Evolutionary conservation across 1,140 invertebrate species (phyloP).

Genomic region (Proctacanthus coquilletti): DNA sequence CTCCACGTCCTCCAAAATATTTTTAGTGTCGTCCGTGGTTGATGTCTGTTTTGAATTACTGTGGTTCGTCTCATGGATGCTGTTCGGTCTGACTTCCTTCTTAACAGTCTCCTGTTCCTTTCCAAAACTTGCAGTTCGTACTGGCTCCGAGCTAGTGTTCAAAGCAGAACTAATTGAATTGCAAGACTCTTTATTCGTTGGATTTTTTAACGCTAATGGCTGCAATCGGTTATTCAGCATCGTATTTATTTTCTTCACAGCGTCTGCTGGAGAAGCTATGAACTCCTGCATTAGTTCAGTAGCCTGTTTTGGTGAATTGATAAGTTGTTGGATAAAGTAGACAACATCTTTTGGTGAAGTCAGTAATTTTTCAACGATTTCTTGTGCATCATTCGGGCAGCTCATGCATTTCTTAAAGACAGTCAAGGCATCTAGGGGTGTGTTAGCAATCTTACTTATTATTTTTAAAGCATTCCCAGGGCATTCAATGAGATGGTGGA

Average conservation of each 20-base stretch:
- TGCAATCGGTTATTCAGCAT: constrained; percentile 25
- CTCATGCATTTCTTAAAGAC: constrained; percentile 31
- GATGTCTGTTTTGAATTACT: not conserved
- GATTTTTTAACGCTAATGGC: too few relatives aligned
- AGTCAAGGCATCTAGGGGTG: constrained; percentile 28
- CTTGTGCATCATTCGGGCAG: constrained; percentile 26
- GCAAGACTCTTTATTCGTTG: not conserved
- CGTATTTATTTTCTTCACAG: constrained; percentile 22
- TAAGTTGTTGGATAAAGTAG: constrained; percentile 26
- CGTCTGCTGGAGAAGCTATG: constrained; percentile 28
- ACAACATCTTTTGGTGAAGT: constrained; percentile 28
- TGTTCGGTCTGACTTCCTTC: not conserved
- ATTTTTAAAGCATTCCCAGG: constrained; percentile 28
- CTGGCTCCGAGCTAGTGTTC: not conserved
- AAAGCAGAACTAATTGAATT: constrained; percentile 2
- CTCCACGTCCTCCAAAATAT: constrained; percentile 3
- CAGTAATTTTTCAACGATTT: constrained; percentile 28
- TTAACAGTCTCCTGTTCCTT: not conserved
- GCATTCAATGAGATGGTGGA: constrained; percentile 26
- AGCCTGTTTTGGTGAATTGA: constrained; percentile 27
- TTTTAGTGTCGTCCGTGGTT: not conserved
- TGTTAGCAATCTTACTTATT: constrained; percentile 30
- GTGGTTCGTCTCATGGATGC: not conserved
- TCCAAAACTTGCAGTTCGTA: not conserved
- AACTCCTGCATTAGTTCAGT: constrained; percentile 30